Conservation (phyloP, 2,888 invertebrate species). For the Micropterix aruncella region DNA sequence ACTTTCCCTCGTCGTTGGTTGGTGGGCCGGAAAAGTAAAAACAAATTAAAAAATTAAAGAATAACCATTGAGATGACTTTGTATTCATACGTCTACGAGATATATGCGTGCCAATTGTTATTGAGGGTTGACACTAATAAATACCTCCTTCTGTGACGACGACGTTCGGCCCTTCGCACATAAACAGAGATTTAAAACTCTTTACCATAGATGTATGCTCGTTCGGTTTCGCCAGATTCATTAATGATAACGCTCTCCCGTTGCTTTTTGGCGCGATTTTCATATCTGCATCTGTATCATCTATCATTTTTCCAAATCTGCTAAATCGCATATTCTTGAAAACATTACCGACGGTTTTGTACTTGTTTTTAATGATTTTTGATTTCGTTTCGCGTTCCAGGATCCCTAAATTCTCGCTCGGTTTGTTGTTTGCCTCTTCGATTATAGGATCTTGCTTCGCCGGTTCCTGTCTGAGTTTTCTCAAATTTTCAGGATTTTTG, state of each 20-base stretch:
- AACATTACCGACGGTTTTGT: slow-evolving; percentile 25
- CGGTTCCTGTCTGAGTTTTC: slow-evolving; percentile 1
- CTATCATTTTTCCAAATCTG: slow-evolving; percentile 22
- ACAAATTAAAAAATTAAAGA: too few relatives aligned
- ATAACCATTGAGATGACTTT: too few relatives aligned
- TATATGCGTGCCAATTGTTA: too few relatives aligned
- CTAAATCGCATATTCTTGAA: slow-evolving; percentile 18
- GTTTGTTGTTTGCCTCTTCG: slow-evolving; percentile 15
- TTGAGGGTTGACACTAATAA: too few relatives aligned
- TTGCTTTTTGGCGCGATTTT: slow-evolving; percentile 26
- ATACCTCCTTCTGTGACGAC: slow-evolving; percentile 40
- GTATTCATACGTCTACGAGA: too few relatives aligned
- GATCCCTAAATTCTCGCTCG: slow-evolving; percentile 24
- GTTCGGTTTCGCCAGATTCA: slow-evolving; percentile 24
- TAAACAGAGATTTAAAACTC: slow-evolving; percentile 30
- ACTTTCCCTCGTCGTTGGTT: too few relatives aligned
- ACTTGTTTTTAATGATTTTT: slow-evolving; percentile 19
- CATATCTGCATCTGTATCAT: slow-evolving; percentile 29
- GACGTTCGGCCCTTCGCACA: slow-evolving; percentile 32
- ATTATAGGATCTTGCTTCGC: slow-evolving; percentile 3
- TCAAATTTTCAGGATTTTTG: slow-evolving; percentile 26
- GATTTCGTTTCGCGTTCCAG: slow-evolving; percentile 24
- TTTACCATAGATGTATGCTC: slow-evolving; percentile 23
- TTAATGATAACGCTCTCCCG: slow-evolving; percentile 29
- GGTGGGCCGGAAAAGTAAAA: too few relatives aligned